Evolutionary conservation across 2,113 vertebrate genomes (phyloP).

Genomic region (Gila orcuttii): DNA sequence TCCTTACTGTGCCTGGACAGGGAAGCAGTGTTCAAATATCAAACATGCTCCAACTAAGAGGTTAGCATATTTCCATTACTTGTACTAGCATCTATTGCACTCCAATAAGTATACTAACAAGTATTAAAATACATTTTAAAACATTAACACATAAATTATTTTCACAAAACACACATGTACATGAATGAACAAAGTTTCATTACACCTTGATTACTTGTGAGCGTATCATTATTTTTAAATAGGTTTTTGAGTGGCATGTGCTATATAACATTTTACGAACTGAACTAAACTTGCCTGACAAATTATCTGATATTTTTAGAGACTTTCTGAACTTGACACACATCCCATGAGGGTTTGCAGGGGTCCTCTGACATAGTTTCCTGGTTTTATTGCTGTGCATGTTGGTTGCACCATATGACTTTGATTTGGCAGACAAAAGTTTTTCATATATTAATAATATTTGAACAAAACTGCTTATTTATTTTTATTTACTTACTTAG

Average conservation of each 20-base stretch:
- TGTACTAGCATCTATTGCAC: not conserved
- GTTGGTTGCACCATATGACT: not conserved
- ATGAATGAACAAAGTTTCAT: not conserved
- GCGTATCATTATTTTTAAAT: not conserved
- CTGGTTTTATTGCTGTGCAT: not conserved
- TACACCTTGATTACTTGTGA: not conserved
- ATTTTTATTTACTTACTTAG: not conserved
- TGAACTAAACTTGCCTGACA: not conserved
- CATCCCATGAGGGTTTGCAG: not conserved
- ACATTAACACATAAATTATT: not conserved
- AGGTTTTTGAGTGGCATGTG: not conserved
- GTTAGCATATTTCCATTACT: slow-evolving; percentile 59
- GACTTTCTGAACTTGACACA: not conserved
- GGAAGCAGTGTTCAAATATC: slow-evolving; percentile 74
- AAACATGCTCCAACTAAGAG: slow-evolving; percentile 64
- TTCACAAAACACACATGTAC: not conserved
- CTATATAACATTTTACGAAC: not conserved
- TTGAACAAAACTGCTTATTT: not conserved
- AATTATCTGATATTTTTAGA: not conserved
- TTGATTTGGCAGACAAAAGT: not conserved
- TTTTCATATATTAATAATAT: not conserved
- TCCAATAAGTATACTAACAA: not conserved
- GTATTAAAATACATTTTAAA: not conserved
- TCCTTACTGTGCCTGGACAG: slow-evolving; percentile 91
- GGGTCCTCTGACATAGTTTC: not conserved